Percentiles rank a stretch among this genome's conserved stretches.
Conservation (phyloP, 2,797 vertebrate genomes). For the Caiman crocodilus region DNA sequence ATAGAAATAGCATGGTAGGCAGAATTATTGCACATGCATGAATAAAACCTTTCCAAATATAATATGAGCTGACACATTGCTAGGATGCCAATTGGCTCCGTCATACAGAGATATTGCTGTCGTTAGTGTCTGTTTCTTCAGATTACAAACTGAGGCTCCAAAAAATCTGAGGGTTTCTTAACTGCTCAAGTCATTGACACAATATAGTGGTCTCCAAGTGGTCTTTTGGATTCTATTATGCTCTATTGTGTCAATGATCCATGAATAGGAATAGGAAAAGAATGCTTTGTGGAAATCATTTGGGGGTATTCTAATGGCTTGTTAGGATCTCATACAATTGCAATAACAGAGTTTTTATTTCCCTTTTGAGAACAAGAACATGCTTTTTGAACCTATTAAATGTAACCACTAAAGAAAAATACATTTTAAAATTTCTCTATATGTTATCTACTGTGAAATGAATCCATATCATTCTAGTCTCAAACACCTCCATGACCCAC, state of each 20-base stretch:
- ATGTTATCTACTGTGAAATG: not conserved
- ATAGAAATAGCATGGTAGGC: conserved; percentile 25
- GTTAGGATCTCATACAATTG: conserved; percentile 67
- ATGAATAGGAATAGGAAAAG: conserved; percentile 33
- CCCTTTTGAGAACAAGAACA: conserved; percentile 60
- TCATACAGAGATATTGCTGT: conserved; percentile 59
- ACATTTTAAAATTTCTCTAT: not conserved
- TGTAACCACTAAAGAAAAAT: conserved; percentile 44
- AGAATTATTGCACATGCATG: conserved; percentile 57
- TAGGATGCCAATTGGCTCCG: conserved; percentile 67
- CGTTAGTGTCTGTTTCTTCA: conserved; percentile 67
- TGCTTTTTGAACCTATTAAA: not conserved
- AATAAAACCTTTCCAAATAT: conserved; percentile 53
- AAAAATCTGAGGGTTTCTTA: conserved; percentile 66
- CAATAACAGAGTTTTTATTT: conserved; percentile 60
- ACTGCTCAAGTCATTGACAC: conserved; percentile 59
- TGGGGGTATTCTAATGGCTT: conserved; percentile 54
- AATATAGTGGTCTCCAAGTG: conserved; percentile 67
- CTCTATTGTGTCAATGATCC: conserved; percentile 61
- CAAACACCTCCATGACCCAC: not conserved
- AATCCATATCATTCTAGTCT: not conserved
- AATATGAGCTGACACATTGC: conserved; percentile 55
- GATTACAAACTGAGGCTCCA: conserved; percentile 54
- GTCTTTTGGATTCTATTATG: conserved; percentile 56
- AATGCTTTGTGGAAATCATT: conserved; percentile 43